Evolutionary conservation across 2,888 invertebrate species (phyloP).

Genomic region (Macropis europaea): DNA sequence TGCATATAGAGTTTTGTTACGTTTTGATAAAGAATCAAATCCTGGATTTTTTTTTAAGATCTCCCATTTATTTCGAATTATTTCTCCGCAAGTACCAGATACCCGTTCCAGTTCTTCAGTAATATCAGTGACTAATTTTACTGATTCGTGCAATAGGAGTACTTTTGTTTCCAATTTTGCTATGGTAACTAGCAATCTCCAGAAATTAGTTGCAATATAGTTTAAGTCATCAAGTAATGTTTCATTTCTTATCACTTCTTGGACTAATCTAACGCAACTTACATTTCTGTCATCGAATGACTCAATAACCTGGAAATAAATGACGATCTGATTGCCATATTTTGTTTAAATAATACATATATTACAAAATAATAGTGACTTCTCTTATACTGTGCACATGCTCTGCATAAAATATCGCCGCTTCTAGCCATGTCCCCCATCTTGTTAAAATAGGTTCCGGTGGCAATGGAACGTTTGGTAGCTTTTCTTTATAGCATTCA

Average conservation of each 20-base stretch:
- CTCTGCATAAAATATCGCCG: not conserved
- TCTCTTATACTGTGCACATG: not conserved
- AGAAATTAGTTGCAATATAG: not conserved
- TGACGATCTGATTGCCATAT: not conserved
- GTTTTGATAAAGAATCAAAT: too few relatives aligned
- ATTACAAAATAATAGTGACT: not conserved
- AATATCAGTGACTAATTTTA: too few relatives aligned
- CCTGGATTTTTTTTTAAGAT: too few relatives aligned
- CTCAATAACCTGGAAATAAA: constrained; percentile 1
- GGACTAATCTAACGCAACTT: not conserved
- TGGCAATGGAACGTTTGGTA: not conserved
- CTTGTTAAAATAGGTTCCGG: not conserved
- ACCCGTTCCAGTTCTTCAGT: too few relatives aligned
- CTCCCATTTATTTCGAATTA: too few relatives aligned
- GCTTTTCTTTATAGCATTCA: not conserved
- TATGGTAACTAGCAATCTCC: not conserved
- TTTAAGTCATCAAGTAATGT: not conserved
- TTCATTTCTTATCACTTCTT: not conserved
- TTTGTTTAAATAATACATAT: constrained; percentile 4
- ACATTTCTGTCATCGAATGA: constrained; percentile 4
- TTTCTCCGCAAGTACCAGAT: too few relatives aligned
- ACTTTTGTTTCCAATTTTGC: not conserved
- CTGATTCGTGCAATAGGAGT: too few relatives aligned
- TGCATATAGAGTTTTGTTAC: too few relatives aligned
- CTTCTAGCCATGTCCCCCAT: not conserved